A percentile compares a stretch with the other conserved stretches of the same genome.
phyloP scores from a whole-genome alignment of 2,113 vertebrate genomes.

The Chionis minor region DNA sequence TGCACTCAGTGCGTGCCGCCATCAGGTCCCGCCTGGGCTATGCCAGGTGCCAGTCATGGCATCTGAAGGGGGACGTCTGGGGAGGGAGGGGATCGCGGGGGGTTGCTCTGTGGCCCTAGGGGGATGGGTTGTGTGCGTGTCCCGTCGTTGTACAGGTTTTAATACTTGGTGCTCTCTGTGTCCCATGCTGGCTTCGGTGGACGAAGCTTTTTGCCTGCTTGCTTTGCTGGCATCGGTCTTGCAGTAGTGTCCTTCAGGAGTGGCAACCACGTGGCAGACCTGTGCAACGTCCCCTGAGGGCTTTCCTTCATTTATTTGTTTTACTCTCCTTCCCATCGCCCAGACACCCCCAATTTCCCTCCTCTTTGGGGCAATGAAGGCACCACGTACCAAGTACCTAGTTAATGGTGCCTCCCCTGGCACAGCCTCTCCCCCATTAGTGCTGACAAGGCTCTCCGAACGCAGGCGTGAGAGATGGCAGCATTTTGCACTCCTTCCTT shows the following conservation, averaged over 20 bases:
- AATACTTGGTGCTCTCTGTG: not conserved
- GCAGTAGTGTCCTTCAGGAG: not conserved
- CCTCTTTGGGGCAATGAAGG: not conserved
- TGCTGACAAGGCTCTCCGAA: not conserved
- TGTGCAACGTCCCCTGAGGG: not conserved
- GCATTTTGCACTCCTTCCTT: not conserved
- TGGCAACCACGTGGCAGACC: not conserved
- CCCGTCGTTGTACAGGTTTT: not conserved
- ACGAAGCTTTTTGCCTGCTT: not conserved
- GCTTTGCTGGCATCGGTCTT: not conserved
- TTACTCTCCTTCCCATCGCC: not conserved
- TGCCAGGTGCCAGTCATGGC: fast-evolving
- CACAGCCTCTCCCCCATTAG: not conserved
- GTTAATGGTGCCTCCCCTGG: not conserved
- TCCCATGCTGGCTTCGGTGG: not conserved
- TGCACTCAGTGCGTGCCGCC: fast-evolving
- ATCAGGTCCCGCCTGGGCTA: not conserved
- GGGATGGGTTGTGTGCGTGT: fast-evolving
- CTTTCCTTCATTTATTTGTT: not conserved
- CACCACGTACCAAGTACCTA: not conserved
- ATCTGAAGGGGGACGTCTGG: fast-evolving
- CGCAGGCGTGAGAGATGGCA: not conserved
- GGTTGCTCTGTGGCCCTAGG: not conserved
- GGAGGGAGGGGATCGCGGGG: not conserved
- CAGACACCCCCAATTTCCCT: not conserved